Percentiles rank a stretch among this genome's conserved stretches.
phyloP scores from a whole-genome alignment of 2,888 invertebrate species.

The Tipula unca region DNA sequence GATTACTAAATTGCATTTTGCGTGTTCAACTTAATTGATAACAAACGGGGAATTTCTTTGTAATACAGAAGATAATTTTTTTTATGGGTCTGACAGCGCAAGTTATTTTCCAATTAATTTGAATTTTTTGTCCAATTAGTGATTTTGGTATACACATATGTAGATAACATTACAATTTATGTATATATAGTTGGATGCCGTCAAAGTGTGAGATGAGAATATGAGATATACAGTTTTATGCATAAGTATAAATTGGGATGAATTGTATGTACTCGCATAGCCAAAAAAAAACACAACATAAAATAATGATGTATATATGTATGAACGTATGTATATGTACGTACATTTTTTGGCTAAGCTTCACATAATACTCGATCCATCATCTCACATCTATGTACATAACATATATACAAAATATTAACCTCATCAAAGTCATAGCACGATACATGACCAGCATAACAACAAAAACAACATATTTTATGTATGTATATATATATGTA shows the following conservation, averaged over 20 bases:
- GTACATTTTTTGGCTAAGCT: not conserved
- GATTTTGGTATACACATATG: too few species aligned
- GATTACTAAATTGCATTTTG: not conserved
- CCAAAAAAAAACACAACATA: not conserved
- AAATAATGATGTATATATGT: not conserved
- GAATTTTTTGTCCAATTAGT: not conserved
- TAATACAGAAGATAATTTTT: not conserved
- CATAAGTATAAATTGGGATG: not conserved
- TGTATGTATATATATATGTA: not conserved
- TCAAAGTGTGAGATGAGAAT: not conserved
- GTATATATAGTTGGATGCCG: not conserved
- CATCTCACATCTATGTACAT: not conserved
- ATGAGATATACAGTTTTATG: not conserved
- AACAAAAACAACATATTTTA: not conserved
- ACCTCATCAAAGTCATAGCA: not conserved
- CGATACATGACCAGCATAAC: not conserved
- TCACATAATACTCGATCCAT: not conserved
- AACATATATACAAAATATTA: not conserved
- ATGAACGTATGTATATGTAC: too few species aligned
- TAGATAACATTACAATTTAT: not conserved
- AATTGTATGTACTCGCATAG: not conserved
- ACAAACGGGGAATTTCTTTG: not conserved
- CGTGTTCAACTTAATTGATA: not conserved
- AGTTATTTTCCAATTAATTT: slow-evolving; percentile 4
- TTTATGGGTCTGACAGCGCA: not conserved